Conservation (phyloP, 1,140 invertebrate genomes). For the Macrocentrus cingulum region DNA sequence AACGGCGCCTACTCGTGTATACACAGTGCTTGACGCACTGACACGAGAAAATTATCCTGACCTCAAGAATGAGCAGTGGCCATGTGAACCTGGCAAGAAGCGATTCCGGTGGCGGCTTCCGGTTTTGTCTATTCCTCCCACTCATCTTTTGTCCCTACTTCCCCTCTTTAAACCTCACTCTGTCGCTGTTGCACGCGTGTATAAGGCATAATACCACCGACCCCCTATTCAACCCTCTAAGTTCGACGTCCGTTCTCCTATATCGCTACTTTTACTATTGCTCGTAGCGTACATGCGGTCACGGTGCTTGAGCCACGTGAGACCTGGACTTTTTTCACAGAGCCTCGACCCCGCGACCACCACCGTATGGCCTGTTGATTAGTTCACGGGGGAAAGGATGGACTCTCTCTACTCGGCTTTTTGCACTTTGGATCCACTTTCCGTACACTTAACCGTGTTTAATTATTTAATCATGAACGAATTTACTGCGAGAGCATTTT, state of each 20-base stretch:
- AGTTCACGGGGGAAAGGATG: constrained; percentile 5
- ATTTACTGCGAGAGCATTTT: no score
- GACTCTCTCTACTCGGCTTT: neutral
- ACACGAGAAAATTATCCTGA: constrained; percentile 48
- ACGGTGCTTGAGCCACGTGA: constrained; percentile 55
- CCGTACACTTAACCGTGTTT: no score
- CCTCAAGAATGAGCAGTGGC: constrained; percentile 37
- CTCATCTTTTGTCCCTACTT: constrained; percentile 12
- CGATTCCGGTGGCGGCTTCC: constrained; percentile 52
- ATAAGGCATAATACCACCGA: no score
- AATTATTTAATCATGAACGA: no score
- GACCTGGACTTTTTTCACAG: constrained; percentile 36
- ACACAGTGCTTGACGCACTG: neutral
- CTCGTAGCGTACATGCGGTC: constrained; percentile 42
- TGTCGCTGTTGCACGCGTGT: neutral
- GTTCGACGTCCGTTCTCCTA: constrained; percentile 24
- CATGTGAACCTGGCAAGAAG: constrained; percentile 50
- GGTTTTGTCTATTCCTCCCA: constrained; percentile 45
- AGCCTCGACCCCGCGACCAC: constrained; percentile 8
- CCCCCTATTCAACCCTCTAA: constrained; percentile 38
- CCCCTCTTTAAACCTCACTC: neutral
- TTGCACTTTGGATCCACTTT: no score
- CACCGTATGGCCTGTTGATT: neutral
- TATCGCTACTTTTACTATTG: constrained; percentile 44
- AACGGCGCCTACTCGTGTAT: neutral